phyloP scores from a whole-genome alignment of 2,797 vertebrate species.

The Ctenosaura bakeri region DNA sequence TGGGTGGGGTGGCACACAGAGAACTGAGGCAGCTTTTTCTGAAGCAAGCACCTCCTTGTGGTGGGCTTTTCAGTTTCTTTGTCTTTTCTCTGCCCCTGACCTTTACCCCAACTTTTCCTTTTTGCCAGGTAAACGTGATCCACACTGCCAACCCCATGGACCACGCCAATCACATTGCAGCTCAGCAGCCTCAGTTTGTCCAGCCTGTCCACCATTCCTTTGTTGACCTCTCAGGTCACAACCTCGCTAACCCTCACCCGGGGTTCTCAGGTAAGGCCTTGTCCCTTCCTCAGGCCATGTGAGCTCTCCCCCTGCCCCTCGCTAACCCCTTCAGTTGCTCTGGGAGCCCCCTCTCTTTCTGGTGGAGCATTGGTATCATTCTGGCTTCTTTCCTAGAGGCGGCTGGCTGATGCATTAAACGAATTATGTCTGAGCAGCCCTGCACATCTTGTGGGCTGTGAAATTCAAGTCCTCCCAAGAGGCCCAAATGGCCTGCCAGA shows the following conservation, averaged over 20 bases:
- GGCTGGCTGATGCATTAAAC: background rate
- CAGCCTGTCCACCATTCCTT: slow-evolving; percentile 93
- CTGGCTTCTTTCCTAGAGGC: background rate
- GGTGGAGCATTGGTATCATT: background rate
- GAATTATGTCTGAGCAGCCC: background rate
- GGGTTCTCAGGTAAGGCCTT: slow-evolving; percentile 88
- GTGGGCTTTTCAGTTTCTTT: background rate
- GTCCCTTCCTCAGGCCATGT: background rate
- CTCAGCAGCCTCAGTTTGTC: slow-evolving; percentile 92
- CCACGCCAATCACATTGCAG: slow-evolving; percentile 91
- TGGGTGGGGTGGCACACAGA: background rate
- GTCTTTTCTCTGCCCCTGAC: background rate
- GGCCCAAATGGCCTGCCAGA: background rate
- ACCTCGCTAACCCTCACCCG: slow-evolving; percentile 92
- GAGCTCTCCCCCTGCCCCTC: accelerated
- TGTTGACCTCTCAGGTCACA: slow-evolving; percentile 96
- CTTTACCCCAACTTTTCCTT: background rate
- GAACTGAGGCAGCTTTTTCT: background rate
- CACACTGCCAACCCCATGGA: slow-evolving; percentile 93
- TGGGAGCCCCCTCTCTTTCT: background rate
- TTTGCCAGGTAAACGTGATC: slow-evolving; percentile 92
- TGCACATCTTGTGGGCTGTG: background rate
- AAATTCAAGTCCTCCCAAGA: background rate
- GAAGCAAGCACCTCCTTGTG: background rate
- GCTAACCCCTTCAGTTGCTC: background rate